Conservation (phyloP, 2,113 vertebrate genomes). For the Oncorhynchus kisutch region DNA sequence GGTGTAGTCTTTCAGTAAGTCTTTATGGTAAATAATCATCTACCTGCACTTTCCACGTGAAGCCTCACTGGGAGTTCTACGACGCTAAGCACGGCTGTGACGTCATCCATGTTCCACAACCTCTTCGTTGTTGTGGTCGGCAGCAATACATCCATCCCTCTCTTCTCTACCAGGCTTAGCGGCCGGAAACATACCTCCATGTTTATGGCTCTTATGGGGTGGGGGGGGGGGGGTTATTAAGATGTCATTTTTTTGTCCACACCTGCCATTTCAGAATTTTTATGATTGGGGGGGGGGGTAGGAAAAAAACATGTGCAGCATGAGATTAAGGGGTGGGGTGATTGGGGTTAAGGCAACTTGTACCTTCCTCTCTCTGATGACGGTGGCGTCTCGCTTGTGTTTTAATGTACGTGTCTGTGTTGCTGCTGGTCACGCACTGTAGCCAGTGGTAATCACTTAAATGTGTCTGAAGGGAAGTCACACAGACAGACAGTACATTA, state of each 20-base stretch:
- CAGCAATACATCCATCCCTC: constrained; percentile 49
- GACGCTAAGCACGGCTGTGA: constrained; percentile 36
- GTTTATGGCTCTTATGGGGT: not conserved
- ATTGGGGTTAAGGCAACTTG: constrained; percentile 15
- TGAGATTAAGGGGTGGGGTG: constrained; percentile 62
- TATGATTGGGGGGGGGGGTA: not conserved
- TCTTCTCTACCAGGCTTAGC: constrained; percentile 4
- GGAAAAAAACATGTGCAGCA: constrained; percentile 47
- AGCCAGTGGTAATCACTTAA: not conserved
- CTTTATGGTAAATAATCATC: constrained; percentile 27
- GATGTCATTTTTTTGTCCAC: constrained; percentile 21
- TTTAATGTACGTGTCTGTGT: constrained; percentile 42
- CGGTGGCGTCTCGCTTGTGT: constrained; percentile 55
- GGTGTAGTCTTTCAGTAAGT: constrained; percentile 43
- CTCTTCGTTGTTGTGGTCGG: constrained; percentile 12
- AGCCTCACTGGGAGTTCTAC: constrained; percentile 3
- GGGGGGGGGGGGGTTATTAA: too few relatives aligned
- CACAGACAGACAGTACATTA: not conserved
- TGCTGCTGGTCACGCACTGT: constrained; percentile 8
- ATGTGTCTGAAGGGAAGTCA: constrained; percentile 24
- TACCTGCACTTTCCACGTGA: constrained; percentile 33
- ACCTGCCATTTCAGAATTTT: constrained; percentile 30
- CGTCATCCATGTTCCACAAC: not conserved
- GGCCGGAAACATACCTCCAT: not conserved
- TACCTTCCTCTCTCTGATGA: constrained; percentile 71